A percentile compares a stretch with the other conserved stretches of the same genome.
phyloP scores from a whole-genome alignment of 1,140 invertebrate genomes.

The Megalopta genalis region DNA sequence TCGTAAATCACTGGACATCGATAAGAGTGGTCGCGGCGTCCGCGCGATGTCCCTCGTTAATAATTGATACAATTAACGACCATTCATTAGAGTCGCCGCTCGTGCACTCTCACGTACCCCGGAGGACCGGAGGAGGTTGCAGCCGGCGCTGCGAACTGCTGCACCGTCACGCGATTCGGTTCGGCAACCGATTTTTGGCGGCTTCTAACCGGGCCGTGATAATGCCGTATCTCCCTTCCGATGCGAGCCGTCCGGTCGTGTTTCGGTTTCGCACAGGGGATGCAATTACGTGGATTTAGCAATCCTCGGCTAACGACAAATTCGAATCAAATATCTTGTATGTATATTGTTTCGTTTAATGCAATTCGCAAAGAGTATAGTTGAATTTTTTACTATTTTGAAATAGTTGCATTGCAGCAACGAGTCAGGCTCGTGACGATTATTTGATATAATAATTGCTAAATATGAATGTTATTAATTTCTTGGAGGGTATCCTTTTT shows the following conservation, averaged over 20 bases:
- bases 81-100: slow-evolving; percentile 67
- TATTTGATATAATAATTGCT: too few relatives aligned
- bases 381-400: too few relatives aligned
- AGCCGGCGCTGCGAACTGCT: not conserved
- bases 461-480: too few relatives aligned
- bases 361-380: too few relatives aligned
- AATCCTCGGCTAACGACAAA: too few relatives aligned
- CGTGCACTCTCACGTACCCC: slow-evolving; percentile 12
- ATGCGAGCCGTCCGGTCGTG: not conserved
- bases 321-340: too few relatives aligned
- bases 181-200: not conserved
- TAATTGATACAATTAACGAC: slow-evolving; percentile 74
- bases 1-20: slow-evolving; percentile 73
- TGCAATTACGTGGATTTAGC: too few relatives aligned
- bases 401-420: too few relatives aligned
- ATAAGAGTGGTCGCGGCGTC: slow-evolving; percentile 68
- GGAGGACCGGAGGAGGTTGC: not conserved
- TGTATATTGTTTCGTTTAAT: too few relatives aligned
- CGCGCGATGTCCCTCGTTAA: slow-evolving; percentile 69
- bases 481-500: too few relatives aligned
- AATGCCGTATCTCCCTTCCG: not conserved
- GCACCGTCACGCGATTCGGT: slow-evolving; percentile 34
- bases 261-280: too few relatives aligned
- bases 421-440: too few relatives aligned
- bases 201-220: not conserved